Evolutionary conservation across 1,140 invertebrate genomes (phyloP), one percentile per base, ranked within the genome.

Genomic region (Odontomachus brunneus): DNA sequence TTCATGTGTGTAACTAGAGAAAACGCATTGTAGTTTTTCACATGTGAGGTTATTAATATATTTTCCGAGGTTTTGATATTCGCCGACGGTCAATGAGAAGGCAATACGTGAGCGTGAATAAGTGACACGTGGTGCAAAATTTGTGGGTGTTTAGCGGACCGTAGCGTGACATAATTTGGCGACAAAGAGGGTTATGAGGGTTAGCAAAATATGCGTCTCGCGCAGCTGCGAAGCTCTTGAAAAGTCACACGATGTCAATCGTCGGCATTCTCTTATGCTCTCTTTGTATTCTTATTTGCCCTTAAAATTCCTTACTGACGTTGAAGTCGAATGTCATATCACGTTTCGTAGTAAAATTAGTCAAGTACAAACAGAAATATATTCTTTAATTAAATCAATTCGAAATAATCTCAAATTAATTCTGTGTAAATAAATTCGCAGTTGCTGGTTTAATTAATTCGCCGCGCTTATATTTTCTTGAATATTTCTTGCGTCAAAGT

Each of bases 141-240:
- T 89, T 84, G 89, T 92, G 91, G 91, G 92, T 93, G 93, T 91
- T 93, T 93, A 93, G 92, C 91, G 92, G 89, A 91, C 87, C 91
- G 90, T 93, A 89, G 87, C 89, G 87, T 84, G 84, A 71, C 73
- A 81, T 87, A 86, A 87, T 82, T 88, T 83, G 87, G 87, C 65
- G 65, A 82, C 22, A 83, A 86, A 88, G 75, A 80, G 82, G 86
- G 75, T 82, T 84, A 72, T n/a, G 72, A 74, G 81, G 85, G 85
- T 82, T 33, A 66, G 60, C 22, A 49, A 82, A 85, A 84, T 84
- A 87, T 87, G 71, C 57, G 48, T 87, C 71, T 80, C 72, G 55
- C 12, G 29, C 91, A 91, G 91, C 91, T 91, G 90, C 29, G 86
- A 60, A 75, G 29, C 82, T 84, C 83, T 66, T 73, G 62, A 38